Percentiles rank a stretch among this genome's conserved stretches.
These are phyloP conservation scores for Halichoeres trimaculatus DNA, from an alignment of 2,113 vertebrate species.

Conservation along the genomic window DNA sequence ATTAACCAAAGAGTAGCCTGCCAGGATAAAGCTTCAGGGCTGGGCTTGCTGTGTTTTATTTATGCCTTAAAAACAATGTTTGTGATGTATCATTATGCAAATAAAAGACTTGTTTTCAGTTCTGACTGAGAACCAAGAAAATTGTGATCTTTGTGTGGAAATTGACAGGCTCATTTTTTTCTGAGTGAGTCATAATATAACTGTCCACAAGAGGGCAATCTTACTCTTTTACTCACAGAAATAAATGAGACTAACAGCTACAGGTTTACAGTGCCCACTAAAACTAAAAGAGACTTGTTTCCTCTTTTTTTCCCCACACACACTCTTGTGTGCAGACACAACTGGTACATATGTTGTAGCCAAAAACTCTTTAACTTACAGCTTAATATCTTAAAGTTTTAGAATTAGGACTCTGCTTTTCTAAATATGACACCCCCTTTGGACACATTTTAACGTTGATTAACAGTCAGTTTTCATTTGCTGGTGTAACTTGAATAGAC, in stretches of 20 bases:
- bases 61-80: slow-evolving; percentile 34
- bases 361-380: too few species aligned
- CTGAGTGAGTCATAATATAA: background rate
- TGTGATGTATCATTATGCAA: slow-evolving; percentile 21
- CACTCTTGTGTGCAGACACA: background rate
- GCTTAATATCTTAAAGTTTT: too few species aligned
- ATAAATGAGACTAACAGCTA: background rate
- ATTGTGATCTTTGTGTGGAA: background rate
- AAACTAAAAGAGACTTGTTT: too few species aligned
- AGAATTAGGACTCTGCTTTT: too few species aligned
- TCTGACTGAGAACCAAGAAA: slow-evolving; percentile 25
- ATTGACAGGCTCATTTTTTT: background rate
- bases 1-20: background rate
- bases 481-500: too few species aligned
- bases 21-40: slow-evolving; percentile 14
- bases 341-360: too few species aligned
- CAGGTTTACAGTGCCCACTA: too few species aligned
- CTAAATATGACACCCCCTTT: too few species aligned
- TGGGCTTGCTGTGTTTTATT: slow-evolving; percentile 54
- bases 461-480: too few species aligned
- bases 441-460: too few species aligned
- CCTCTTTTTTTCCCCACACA: background rate
- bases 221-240: slow-evolving; percentile 16
- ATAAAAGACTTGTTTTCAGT: slow-evolving; percentile 43
- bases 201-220: slow-evolving; percentile 57